phyloP scores from a whole-genome alignment of 2,888 invertebrate species.

The Ectemnius lituratus region DNA sequence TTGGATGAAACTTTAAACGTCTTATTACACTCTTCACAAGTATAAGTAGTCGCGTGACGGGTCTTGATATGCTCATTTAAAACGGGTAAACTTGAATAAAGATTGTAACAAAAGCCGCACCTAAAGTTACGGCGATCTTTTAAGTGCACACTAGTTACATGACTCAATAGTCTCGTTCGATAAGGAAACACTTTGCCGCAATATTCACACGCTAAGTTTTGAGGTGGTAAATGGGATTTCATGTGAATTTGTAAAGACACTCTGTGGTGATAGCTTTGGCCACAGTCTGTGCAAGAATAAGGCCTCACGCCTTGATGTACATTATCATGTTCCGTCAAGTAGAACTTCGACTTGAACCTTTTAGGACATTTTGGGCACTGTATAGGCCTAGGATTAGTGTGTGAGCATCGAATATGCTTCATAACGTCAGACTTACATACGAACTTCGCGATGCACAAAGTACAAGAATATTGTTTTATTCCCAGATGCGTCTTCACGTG shows the following conservation, averaged over 20 bases:
- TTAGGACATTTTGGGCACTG: slow-evolving; percentile 76
- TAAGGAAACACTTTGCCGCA: slow-evolving; percentile 76
- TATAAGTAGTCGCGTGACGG: slow-evolving; percentile 74
- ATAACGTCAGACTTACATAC: slow-evolving; percentile 77
- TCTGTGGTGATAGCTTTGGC: slow-evolving; percentile 76
- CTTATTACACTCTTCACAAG: slow-evolving; percentile 74
- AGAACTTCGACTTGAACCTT: slow-evolving; percentile 75
- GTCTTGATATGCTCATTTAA: slow-evolving; percentile 75
- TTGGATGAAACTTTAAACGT: slow-evolving; percentile 75
- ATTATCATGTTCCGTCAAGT: slow-evolving; percentile 75
- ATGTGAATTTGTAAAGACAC: slow-evolving; percentile 76
- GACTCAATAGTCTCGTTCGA: slow-evolving; percentile 74
- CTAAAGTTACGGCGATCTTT: slow-evolving; percentile 75
- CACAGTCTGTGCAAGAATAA: slow-evolving; percentile 73
- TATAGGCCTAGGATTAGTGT: slow-evolving; percentile 76
- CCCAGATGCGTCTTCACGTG: slow-evolving; percentile 76
- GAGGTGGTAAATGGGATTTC: slow-evolving; percentile 75
- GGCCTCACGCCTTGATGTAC: slow-evolving; percentile 76
- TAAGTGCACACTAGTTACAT: slow-evolving; percentile 75
- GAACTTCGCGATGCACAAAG: slow-evolving; percentile 74
- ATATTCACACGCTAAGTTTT: slow-evolving; percentile 76
- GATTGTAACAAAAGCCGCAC: slow-evolving; percentile 75
- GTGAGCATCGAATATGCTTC: slow-evolving; percentile 76
- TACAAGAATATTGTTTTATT: slow-evolving; percentile 75
- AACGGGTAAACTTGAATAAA: slow-evolving; percentile 74